Conservation (phyloP, 92 coral and sea anemone species). For the Galaxea fascicularis region DNA sequence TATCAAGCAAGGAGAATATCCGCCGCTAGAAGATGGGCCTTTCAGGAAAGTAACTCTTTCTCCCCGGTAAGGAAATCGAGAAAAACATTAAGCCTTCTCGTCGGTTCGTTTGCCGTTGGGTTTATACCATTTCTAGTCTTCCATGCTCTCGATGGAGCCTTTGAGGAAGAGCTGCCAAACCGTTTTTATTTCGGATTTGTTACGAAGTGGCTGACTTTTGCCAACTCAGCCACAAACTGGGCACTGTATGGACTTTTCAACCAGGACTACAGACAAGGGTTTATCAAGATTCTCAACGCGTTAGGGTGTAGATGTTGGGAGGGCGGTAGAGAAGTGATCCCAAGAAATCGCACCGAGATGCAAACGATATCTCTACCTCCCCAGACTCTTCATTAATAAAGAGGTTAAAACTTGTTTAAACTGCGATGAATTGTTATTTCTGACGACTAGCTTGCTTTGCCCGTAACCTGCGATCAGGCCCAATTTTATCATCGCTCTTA, state of each 20-base stretch:
- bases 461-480: too few species aligned
- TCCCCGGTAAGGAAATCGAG: conserved; percentile 31
- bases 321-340: neutral
- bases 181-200: conserved; percentile 27
- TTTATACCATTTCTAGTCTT: conserved; percentile 51
- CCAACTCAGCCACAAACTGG: conserved; percentile 69
- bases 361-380: conserved; percentile 6
- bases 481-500: too few species aligned
- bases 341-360: neutral
- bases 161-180: conserved; percentile 6
- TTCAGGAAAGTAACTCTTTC: neutral
- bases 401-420: too few species aligned
- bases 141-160: conserved; percentile 40
- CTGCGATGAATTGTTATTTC: too few species aligned
- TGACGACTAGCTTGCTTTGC: too few species aligned
- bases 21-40: conserved; percentile 5
- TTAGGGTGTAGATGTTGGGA: conserved; percentile 1
- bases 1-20: conserved; percentile 41
- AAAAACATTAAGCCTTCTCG: conserved; percentile 51
- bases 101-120: conserved; percentile 52
- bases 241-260: conserved; percentile 58
- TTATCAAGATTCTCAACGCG: conserved; percentile 1
- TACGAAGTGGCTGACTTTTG: conserved; percentile 50
- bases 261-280: conserved; percentile 45
- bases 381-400: neutral